Conservation (phyloP, 2,888 invertebrate species). For the Tuta absoluta region DNA sequence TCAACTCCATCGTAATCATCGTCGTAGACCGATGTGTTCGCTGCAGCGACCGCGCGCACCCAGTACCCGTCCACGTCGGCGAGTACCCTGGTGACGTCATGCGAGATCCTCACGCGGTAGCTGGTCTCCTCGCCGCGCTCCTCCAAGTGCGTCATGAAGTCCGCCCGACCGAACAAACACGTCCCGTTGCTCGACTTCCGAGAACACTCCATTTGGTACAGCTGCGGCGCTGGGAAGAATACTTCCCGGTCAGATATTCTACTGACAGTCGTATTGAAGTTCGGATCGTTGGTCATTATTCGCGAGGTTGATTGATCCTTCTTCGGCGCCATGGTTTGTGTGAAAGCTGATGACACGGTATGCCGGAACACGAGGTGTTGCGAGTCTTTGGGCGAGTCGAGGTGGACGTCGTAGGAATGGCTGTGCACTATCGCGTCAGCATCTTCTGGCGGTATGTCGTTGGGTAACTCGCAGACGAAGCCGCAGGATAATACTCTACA, state of each 20-base stretch:
- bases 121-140: slow-evolving; percentile 45
- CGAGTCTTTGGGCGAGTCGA: slow-evolving; percentile 63
- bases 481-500: slow-evolving; percentile 80
- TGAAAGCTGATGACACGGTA: slow-evolving; percentile 58
- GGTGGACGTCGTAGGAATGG: slow-evolving; percentile 78
- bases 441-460: slow-evolving; percentile 67
- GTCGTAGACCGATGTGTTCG: slow-evolving; percentile 49
- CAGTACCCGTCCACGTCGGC: slow-evolving; percentile 56
- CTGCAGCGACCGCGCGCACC: slow-evolving; percentile 58
- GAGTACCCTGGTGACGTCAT: slow-evolving; percentile 52
- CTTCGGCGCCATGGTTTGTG: slow-evolving; percentile 55
- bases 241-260: slow-evolving; percentile 76
- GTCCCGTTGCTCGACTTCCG: slow-evolving; percentile 61
- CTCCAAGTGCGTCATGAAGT: slow-evolving; percentile 56
- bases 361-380: slow-evolving; percentile 69
- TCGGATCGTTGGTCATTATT: slow-evolving; percentile 79
- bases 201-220: slow-evolving; percentile 69
- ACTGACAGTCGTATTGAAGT: slow-evolving; percentile 80
- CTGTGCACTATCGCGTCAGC: slow-evolving; percentile 71
- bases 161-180: slow-evolving; percentile 62
- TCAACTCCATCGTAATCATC: slow-evolving; percentile 57
- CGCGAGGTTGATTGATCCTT: slow-evolving; percentile 78
- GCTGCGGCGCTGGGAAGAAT: slow-evolving; percentile 83
- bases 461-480: slow-evolving; percentile 78
- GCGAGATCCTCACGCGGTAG: slow-evolving; percentile 60